A percentile compares a stretch with the other conserved stretches of the same genome.
phyloP scores from a whole-genome alignment of 2,888 invertebrate species.

The Xestia xanthographa region DNA sequence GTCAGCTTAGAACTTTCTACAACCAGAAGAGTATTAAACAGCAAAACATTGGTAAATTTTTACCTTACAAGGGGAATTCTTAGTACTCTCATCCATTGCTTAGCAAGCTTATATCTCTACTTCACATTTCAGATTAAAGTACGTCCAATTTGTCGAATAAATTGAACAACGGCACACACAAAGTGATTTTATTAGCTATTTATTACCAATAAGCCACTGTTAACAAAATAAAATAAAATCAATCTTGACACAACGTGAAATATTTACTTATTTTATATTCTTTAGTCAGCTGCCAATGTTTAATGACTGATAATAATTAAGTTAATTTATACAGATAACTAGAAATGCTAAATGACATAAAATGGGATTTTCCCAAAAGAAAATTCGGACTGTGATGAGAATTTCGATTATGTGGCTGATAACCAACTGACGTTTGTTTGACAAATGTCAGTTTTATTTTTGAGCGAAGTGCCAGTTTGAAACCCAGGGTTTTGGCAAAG shows the following conservation, averaged over 20 bases:
- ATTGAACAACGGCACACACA: slow-evolving; percentile 83
- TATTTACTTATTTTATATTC: slow-evolving; percentile 82
- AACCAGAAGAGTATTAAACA: slow-evolving; percentile 71
- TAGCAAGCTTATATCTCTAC: slow-evolving; percentile 80
- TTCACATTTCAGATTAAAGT: slow-evolving; percentile 86
- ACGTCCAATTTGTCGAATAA: slow-evolving; percentile 79
- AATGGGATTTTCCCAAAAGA: slow-evolving; percentile 72
- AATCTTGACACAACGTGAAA: slow-evolving; percentile 85
- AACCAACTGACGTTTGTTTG: slow-evolving; percentile 55
- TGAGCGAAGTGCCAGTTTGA: slow-evolving; percentile 12
- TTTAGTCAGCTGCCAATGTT: slow-evolving; percentile 73
- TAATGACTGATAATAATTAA: slow-evolving; percentile 64
- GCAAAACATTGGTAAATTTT: slow-evolving; percentile 80
- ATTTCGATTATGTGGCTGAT: slow-evolving; percentile 71
- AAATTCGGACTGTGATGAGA: slow-evolving; percentile 64
- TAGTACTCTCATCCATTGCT: slow-evolving; percentile 88
- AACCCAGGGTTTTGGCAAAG: slow-evolving; percentile 37
- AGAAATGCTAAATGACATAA: slow-evolving; percentile 43
- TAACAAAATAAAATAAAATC: slow-evolving; percentile 88
- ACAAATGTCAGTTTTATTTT: slow-evolving; percentile 31
- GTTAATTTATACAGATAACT: slow-evolving; percentile 50
- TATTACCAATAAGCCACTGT: slow-evolving; percentile 88
- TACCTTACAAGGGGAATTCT: slow-evolving; percentile 89
- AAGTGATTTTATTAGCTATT: slow-evolving; percentile 86
- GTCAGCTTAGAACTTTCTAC: slow-evolving; percentile 68